Base-by-base conservation (phyloP, 92 coral and sea anemone species). In the Epizoanthus scotinus region DNA sequence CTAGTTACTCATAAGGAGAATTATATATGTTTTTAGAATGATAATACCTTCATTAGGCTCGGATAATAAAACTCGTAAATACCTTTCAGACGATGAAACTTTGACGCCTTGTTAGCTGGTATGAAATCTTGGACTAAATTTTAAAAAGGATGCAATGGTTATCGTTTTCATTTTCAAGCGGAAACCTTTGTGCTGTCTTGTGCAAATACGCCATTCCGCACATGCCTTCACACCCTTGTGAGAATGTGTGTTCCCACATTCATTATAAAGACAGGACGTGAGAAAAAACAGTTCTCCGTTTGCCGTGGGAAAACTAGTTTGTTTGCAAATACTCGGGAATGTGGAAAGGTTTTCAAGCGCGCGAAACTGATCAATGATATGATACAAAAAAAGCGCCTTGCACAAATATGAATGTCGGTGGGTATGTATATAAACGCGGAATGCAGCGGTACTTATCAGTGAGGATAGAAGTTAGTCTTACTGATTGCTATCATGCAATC, bases 201-300 rank as follows among this genome's bases (percentile, higher is more conserved):
- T 70, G 63, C 78, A 71, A 71, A 71, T 53, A 71, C 78, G 8
- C 62, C 78, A 71, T 71, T 71, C 78, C 42, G 8, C 4, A 1
- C 78, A 71, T 71, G 25, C 81, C 61, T 75, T 75, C 81, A 75
- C 81, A 75, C 81, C 68, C 67, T 34, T 20, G 67, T 59, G 38
- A 18, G 15, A 75, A 75, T 13, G 59, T 36, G 67, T 59, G 56
- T 75, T 75, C 57, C 81, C 68, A 75, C 67, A 75, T 38, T 38
- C 26, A 55, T 73, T 55, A 75, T 58, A 55, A n/a, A 47, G 55
- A 10, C 81, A 12, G 61, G 25, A 19, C 81, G 81, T 75, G 81
- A 75, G 81, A 75, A 75, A 56, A 67, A 53, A 75, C 61, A 26
- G 40, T 71, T 21, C 34, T 5, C 12, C 12, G 56, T 12, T 75